phyloP scores from a whole-genome alignment of 2,888 invertebrate species.

The Drosophila eohydei region DNA sequence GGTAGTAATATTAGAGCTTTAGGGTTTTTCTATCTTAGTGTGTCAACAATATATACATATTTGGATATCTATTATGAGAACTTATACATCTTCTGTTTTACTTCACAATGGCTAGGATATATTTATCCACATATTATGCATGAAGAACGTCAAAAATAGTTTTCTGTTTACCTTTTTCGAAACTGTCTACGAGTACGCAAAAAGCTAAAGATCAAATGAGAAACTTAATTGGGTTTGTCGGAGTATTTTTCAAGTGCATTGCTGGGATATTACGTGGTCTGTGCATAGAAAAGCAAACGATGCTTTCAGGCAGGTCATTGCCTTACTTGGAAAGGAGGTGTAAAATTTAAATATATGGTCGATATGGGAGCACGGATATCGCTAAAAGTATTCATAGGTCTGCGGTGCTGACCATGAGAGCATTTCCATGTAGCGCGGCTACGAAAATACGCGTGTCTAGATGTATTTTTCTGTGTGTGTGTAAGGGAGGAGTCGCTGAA shows the following conservation, averaged over 20 bases:
- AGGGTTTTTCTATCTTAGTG: too few relatives aligned
- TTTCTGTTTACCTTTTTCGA: conserved; percentile 18
- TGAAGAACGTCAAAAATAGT: conserved; percentile 9
- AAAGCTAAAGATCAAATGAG: conserved; percentile 23
- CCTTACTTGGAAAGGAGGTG: not conserved
- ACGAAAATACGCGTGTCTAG: conserved; percentile 4
- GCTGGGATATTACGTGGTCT: not conserved
- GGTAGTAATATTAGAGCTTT: too few relatives aligned
- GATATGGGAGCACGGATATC: not conserved
- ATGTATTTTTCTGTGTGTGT: not conserved
- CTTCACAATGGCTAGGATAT: too few relatives aligned
- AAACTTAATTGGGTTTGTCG: conserved; percentile 31
- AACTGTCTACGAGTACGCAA: conserved; percentile 6
- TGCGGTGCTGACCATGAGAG: conserved; percentile 13
- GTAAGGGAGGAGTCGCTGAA: not conserved
- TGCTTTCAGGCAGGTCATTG: not conserved
- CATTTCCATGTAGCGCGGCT: conserved; percentile 24
- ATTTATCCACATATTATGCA: not conserved
- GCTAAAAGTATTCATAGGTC: not conserved
- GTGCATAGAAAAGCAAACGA: not conserved
- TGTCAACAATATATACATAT: not conserved
- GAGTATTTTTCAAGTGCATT: conserved; percentile 9
- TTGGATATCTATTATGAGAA: not conserved
- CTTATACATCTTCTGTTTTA: not conserved
- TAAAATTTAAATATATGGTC: conserved; percentile 14